Evolutionary conservation across 1,140 invertebrate species (phyloP), one percentile per base, ranked within the genome.

Genomic region (Leptonema lineaticorne): DNA sequence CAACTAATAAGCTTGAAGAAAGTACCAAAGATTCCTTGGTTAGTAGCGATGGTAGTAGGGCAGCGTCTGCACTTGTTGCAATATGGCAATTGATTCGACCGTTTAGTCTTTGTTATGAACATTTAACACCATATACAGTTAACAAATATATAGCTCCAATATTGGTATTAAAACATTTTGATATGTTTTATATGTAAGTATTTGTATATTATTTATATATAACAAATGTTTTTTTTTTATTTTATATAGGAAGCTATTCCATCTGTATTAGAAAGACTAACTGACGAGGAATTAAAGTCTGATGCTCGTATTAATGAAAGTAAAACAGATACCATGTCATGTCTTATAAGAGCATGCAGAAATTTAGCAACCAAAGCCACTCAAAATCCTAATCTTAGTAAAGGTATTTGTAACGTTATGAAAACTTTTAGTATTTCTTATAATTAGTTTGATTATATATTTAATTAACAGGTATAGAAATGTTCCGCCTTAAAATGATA

Each of bases 231-330:
- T 62, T 37, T 2, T 58, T 59, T n/a, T 67, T 65, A 68, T 74
- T 77, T 73, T 65, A 67, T 73, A 73, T 74, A 95, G 94, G 92
- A 95, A 85, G 90, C 93, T 77, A 92, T 98, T 74, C 92, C 95
- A 73, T 87, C 89, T 76, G 89, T 97, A 77, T 83, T 98, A 76
- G 93, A 97, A 78, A 94, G 94, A 80, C 83, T 98, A 75, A 95
- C 94, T n/a, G 96, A 98, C 80, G 96, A 98, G 69, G 96, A 98
- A 79, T 80, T 99, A 53, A 98, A 98, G 78, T 92, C 95, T 74
- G 96, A 99, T 82, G 94, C 95, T 0, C 96, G 97, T 80, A 95
- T 95, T 75, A 80, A 76, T 68, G 95, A 97, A 83, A 92, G 93
- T 50, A 95, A 95, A 79, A 95, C 93, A 77, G 94, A 97, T 81